Base-by-base conservation (phyloP, 2,797 vertebrate species). In the Argentina silus region DNA sequence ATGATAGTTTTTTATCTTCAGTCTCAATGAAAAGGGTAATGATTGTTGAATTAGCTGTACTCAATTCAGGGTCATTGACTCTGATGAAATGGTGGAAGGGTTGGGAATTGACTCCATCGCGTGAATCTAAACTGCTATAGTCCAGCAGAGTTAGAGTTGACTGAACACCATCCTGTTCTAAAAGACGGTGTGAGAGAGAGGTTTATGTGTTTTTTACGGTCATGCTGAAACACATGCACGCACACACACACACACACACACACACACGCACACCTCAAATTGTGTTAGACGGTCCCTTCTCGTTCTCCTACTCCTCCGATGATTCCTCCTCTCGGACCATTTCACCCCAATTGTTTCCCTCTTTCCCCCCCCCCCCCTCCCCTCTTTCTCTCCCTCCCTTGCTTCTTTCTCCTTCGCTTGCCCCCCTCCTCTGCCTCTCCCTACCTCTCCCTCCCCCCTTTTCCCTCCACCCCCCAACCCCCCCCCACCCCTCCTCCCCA, bases 211-310 rank as follows among this genome's bases (percentile, higher is more conserved):
- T 55, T n/a, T 14, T 55, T 3, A 15, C 51, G 17, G 51, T 55
- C 55, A 21, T 19, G 21, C 48, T 50, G 8, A 8, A 50, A 27
- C 21, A 36, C 36, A 23, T 15, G 44, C 42, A 23, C 36, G 44
- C 42, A 59, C 67, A 57, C 51, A 44, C 4, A 69, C 23, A 43
- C 67, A 36, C 72, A 77, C 60, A 64, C 53, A 56, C 73, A 75
- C 27, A 71, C 70, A 74, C 36, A 72, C 70, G 67, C 79, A 50
- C 79, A 74, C 72, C 45, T 5, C 84, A 76, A 82, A 53, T 14
- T 50, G 45, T 19, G 21, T 43, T 79, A 77, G 17, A 42, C 45
- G 69, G 62, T 76, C 75, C 66, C 78, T 64, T 67, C 70, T 72
- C 76, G 65, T 80, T 74, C 67, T 77, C 70, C 69, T 70, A 83